These are phyloP conservation scores for Lepetodrilus schrolli DNA, from an alignment of 2,888 invertebrate genomes.

Conservation along the genomic window DNA sequence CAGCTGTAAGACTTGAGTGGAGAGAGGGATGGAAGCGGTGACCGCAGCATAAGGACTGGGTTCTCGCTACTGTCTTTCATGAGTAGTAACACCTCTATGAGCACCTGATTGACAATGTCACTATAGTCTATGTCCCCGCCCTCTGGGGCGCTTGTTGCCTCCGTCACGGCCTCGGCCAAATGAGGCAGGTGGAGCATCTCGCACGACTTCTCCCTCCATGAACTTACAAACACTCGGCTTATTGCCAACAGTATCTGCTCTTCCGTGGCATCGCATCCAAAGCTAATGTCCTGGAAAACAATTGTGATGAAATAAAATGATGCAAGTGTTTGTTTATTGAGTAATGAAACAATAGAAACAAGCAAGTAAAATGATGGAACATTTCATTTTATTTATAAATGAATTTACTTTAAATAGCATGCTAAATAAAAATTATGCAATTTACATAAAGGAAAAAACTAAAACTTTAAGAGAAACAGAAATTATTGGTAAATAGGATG, in stretches of 20 bases:
- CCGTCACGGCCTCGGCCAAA: conserved; percentile 49
- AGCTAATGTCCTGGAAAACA: conserved; percentile 65
- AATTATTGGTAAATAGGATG: too few relatives aligned
- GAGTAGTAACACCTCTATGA: conserved; percentile 71
- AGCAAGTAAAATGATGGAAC: too few relatives aligned
- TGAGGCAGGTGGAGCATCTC: conserved; percentile 64
- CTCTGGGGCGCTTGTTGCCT: conserved; percentile 20
- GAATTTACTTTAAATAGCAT: too few relatives aligned
- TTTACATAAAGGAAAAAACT: too few relatives aligned
- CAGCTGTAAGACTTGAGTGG: conserved; percentile 56
- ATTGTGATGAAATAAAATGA: too few relatives aligned
- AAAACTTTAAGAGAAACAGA: too few relatives aligned
- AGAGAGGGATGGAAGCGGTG: conserved; percentile 47
- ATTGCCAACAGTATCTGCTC: conserved; percentile 69
- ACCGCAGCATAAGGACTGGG: conserved; percentile 55
- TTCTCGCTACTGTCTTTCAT: conserved; percentile 60
- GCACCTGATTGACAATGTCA: conserved; percentile 71
- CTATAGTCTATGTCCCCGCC: conserved; percentile 45
- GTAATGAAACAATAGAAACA: too few relatives aligned
- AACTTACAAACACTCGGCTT: conserved; percentile 67
- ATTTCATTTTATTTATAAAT: too few relatives aligned
- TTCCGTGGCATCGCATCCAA: conserved; percentile 68
- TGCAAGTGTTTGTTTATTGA: too few relatives aligned
- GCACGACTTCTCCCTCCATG: conserved; percentile 61
- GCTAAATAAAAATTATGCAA: too few relatives aligned